Base-by-base conservation (phyloP, 2,797 vertebrate species). In the Lacerta viridis region DNA sequence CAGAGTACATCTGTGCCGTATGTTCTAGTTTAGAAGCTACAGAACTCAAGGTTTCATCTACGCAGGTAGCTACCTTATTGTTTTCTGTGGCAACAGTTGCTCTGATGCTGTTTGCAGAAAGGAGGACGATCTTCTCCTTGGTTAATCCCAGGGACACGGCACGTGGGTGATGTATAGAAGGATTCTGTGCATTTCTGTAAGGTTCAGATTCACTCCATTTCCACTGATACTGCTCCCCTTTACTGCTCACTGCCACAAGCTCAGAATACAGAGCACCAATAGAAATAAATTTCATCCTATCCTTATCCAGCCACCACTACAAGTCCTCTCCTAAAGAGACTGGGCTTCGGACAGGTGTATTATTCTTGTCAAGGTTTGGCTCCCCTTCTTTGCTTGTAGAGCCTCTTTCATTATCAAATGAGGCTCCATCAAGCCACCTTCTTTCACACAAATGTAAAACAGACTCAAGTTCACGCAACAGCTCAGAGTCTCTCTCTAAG, bases 251-350 rank as follows among this genome's bases (percentile, higher is more conserved):
- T 78, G 99, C 99, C 90, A 99, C 97, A 0, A 99, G 96, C 95
- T 99, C 99, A 64, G 99, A 99, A 97, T 98, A 99, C 50, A 99
- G 97, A 92, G 99, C 98, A 91, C 98, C 99, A 15, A 99, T 99
- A 95, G 98, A 98, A 91, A 98, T 98, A 96, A 99, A 99, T 95
- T 99, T 99, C 83, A 98, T 98, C 93, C 98, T 98, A 93, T 99
- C 99, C 99, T 99, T 99, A 93, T 99, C 99, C 86, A 98, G 98
- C 99, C 99, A 99, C 99, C 99, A 99, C 94, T 99, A 99, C 90
- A 99, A 98, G 94, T 99, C 99, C 94, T 99, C 99, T 95, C 98
- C 99, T 94, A 99, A 95, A 59, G 98, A 99, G 68, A 99, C 99
- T 0, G 99, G 99, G 95, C 99, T 99, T 96, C 99, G 99, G 93